Base-by-base conservation (phyloP, 2,113 vertebrate species). In the Dicerorhinus sumatrensis region DNA sequence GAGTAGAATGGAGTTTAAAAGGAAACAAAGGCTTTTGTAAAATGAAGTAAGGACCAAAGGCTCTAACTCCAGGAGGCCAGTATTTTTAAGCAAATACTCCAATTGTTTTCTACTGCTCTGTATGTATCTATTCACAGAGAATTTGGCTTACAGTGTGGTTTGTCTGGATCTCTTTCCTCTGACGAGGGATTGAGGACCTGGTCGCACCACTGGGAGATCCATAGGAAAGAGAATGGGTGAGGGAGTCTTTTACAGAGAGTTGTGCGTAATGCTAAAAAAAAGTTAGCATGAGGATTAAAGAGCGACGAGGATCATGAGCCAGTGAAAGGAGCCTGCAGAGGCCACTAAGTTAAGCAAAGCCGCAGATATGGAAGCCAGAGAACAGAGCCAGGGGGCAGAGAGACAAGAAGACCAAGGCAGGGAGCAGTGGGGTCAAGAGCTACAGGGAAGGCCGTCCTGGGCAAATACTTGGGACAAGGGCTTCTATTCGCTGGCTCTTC, bases 121-220 rank as follows among this genome's bases (percentile, higher is more conserved):
- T 31, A 13, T 56, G 14, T 67, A n/a, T 83, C 69, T 87, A 6
- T 80, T 60, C 48, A 23, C 33, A 42, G 67, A 20, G 56, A 94
- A 48, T 48, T 39, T 81, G 60, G 36, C 46, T 96, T 75, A n/a
- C 3, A 13, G 8, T 67, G 69, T 31, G 31, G 54, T 67, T 77
- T 67, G 23, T 69, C 72, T 75, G 58, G 51, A 82, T 42, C 89
- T 79, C 65, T 48, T 93, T 97, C 62, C 86, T 65, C 80, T 95
- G 95, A 82, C 73, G 31, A 69, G 76, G 76, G 48, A 60, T 9
- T 7, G 72, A 83, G 56, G 65, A 80, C 3, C 8, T 56, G 2
- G 4, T 65, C 10, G 5, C 21, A 39, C 63, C 75, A 7, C 46
- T 67, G 75, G 56, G 94, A 95, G 69, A 83, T n/a, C 33, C 83